These are phyloP conservation scores for Tragopan temminckii DNA, from an alignment of 2,797 vertebrate genomes.

Conservation along the genomic window DNA sequence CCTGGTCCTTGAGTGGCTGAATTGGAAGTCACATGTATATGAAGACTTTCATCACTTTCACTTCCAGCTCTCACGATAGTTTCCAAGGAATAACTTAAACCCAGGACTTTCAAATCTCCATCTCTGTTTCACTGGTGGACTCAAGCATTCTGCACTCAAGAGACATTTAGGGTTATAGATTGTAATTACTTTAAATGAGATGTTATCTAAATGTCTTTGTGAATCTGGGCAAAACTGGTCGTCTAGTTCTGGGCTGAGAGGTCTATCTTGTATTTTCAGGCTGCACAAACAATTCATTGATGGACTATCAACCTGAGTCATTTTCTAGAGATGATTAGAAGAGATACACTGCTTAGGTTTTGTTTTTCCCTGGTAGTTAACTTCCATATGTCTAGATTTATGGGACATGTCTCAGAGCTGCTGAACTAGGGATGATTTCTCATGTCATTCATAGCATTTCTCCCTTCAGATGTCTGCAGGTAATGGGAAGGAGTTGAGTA, in stretches of 20 bases:
- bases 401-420: neutral
- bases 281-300: neutral
- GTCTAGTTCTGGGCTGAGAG: neutral
- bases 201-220: neutral
- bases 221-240: neutral
- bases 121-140: neutral
- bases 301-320: neutral
- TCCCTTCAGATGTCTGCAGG: neutral
- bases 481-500: neutral
- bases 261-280: neutral
- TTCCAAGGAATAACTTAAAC: neutral
- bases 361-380: neutral
- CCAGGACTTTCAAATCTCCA: neutral
- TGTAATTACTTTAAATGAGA: neutral
- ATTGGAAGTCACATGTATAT: neutral
- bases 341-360: neutral
- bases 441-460: rapidly evolving
- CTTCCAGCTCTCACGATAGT: neutral
- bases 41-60: neutral
- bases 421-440: rapidly evolving
- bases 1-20: neutral
- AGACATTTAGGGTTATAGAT: neutral
- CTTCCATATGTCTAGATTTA: too few relatives aligned
- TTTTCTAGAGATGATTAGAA: neutral
- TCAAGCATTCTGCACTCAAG: neutral